Evolutionary conservation across 2,797 vertebrate genomes (phyloP).

Genomic region (Sebastiscus tertius): DNA sequence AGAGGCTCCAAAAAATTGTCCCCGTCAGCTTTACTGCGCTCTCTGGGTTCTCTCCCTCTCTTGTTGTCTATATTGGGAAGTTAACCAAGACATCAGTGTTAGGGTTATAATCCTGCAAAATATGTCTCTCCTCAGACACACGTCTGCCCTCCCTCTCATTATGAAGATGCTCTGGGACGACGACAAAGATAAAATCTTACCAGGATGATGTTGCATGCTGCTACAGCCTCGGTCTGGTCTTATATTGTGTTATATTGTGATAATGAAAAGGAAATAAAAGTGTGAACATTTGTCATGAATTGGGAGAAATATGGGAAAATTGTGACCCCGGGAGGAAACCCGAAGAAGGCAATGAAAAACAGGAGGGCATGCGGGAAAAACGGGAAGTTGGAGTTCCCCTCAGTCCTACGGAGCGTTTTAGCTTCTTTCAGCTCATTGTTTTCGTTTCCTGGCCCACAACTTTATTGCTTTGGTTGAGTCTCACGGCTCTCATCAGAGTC

Average conservation of each 20-base stretch:
- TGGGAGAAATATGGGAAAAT: too few species aligned
- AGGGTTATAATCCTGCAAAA: constrained; percentile 22
- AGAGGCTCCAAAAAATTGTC: constrained; percentile 34
- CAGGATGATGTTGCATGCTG: not conserved
- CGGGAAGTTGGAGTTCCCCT: not conserved
- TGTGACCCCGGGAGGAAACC: not conserved
- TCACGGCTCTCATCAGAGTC: not conserved
- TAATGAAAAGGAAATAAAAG: too few species aligned
- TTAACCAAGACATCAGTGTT: constrained; percentile 24
- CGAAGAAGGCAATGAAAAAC: not conserved
- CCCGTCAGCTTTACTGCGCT: not conserved
- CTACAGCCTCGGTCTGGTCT: not conserved
- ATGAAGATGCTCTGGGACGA: not conserved
- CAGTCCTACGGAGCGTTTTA: not conserved
- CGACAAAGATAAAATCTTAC: constrained; percentile 2
- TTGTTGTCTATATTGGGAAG: constrained; percentile 8
- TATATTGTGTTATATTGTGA: too few species aligned
- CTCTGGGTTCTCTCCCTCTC: not conserved
- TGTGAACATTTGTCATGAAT: too few species aligned
- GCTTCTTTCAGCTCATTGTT: not conserved
- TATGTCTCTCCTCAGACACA: constrained; percentile 9
- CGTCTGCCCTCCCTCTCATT: not conserved
- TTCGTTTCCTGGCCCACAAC: fast-evolving
- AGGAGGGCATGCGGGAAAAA: not conserved
- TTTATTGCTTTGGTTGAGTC: not conserved